These are phyloP conservation scores for Lytechinus pictus DNA, from an alignment of 35 echinoderm and acorn worm genomes.

Conservation along the genomic window DNA sequence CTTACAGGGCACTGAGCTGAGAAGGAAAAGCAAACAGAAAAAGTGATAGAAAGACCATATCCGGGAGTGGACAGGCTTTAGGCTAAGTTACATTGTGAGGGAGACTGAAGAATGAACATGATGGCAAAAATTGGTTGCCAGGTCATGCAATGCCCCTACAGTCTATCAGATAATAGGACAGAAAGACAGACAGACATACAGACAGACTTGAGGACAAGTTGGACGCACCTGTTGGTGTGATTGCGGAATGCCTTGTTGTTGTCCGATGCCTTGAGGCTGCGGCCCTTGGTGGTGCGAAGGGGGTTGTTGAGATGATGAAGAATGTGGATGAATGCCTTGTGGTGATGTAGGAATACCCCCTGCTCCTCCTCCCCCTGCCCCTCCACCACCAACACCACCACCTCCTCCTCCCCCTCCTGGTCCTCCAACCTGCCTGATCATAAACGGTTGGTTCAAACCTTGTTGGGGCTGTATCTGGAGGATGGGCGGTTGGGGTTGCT, in stretches of 20 bases:
- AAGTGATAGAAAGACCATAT: too few species aligned
- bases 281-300: not conserved
- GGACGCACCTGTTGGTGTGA: slow-evolving; percentile 39
- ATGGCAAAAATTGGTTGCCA: too few species aligned
- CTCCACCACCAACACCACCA: not conserved
- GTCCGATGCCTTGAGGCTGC: slow-evolving; percentile 31
- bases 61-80: too few species aligned
- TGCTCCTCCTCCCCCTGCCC: not conserved
- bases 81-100: too few species aligned
- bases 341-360: slow-evolving; percentile 15
- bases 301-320: not conserved
- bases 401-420: not conserved
- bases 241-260: slow-evolving; percentile 50
- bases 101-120: too few species aligned
- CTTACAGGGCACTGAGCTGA: too few species aligned
- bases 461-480: slow-evolving; percentile 37
- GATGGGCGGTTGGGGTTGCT: slow-evolving; percentile 34
- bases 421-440: slow-evolving; percentile 14
- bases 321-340: slow-evolving; percentile 24
- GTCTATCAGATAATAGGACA: too few species aligned
- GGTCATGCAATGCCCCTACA: too few species aligned
- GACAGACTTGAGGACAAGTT: too few species aligned
- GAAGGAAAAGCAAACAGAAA: too few species aligned
- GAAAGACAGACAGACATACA: too few species aligned
- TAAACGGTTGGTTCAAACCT: slow-evolving; percentile 26